A percentile compares a stretch with the other conserved stretches of the same genome.
These are phyloP conservation scores for Megathymus violae DNA, from an alignment of 1,140 invertebrate genomes.

Conservation along the genomic window DNA sequence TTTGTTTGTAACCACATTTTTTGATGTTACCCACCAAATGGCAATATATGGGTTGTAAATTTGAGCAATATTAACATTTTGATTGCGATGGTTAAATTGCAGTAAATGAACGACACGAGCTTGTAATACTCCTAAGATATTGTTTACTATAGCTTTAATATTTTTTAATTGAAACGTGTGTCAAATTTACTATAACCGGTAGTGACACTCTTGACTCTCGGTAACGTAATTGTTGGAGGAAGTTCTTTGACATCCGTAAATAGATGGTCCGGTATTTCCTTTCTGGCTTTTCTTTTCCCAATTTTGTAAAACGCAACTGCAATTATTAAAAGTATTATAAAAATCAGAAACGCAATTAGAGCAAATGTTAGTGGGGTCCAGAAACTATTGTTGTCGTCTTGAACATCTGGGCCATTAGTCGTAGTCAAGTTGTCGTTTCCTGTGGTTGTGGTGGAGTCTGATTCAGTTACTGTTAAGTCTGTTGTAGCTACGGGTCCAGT, in stretches of 20 bases:
- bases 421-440: neutral
- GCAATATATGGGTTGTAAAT: too few relatives aligned
- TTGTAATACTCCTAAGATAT: too few relatives aligned
- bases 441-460: neutral
- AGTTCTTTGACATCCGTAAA: constrained; percentile 39
- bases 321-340: constrained; percentile 39
- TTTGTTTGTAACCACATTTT: too few relatives aligned
- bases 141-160: too few relatives aligned
- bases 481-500: constrained; percentile 17
- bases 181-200: constrained; percentile 21
- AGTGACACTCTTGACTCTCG: constrained; percentile 44
- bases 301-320: constrained; percentile 42
- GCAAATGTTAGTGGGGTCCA: constrained; percentile 44
- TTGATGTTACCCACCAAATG: too few relatives aligned
- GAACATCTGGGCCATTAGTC: neutral
- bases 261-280: constrained; percentile 32
- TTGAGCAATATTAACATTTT: too few relatives aligned
- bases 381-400: constrained; percentile 11
- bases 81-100: too few relatives aligned
- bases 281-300: constrained; percentile 38
- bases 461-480: neutral
- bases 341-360: constrained; percentile 37
- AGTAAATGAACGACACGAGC: too few relatives aligned
- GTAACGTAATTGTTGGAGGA: constrained; percentile 42
- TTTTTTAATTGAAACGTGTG: too few relatives aligned